Conservation (phyloP, 64 coral and sea anemone genomes). For the Actinia tenebrosa region DNA sequence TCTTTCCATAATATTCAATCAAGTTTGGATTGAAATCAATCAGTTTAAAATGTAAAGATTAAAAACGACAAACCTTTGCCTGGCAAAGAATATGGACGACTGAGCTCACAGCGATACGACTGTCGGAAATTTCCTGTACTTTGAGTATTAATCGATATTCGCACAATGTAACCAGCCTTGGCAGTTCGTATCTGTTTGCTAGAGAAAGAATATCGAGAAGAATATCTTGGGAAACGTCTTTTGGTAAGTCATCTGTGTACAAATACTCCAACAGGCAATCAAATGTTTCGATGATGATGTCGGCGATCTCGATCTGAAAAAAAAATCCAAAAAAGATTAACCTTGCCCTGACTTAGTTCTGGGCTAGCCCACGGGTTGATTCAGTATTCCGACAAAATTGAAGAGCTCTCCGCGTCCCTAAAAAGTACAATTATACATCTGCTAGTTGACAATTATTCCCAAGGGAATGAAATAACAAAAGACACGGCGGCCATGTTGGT, state of each 20-base stretch:
- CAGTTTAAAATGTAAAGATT: too few species aligned
- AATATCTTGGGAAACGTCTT: background rate
- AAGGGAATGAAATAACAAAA: too few species aligned
- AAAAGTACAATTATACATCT: too few species aligned
- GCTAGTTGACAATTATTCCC: too few species aligned
- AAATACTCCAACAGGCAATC: background rate
- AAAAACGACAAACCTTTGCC: background rate
- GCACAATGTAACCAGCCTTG: background rate
- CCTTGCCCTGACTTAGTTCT: too few species aligned
- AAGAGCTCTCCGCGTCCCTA: too few species aligned
- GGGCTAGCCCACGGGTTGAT: too few species aligned
- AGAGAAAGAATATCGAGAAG: background rate
- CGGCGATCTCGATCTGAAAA: background rate
- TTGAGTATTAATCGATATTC: constrained; percentile 4
- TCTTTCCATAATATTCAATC: too few species aligned
- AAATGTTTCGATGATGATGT: background rate
- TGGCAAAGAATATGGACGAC: background rate
- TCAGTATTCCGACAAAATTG: too few species aligned
- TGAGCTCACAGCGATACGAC: background rate
- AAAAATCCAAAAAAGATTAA: background rate
- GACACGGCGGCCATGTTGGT: too few species aligned
- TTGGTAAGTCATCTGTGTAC: constrained; percentile 10
- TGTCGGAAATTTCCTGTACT: background rate
- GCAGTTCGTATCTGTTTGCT: background rate
- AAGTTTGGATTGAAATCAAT: too few species aligned